Base-by-base conservation (phyloP, 2,888 invertebrate genomes). In the Drosophila algonquin region DNA sequence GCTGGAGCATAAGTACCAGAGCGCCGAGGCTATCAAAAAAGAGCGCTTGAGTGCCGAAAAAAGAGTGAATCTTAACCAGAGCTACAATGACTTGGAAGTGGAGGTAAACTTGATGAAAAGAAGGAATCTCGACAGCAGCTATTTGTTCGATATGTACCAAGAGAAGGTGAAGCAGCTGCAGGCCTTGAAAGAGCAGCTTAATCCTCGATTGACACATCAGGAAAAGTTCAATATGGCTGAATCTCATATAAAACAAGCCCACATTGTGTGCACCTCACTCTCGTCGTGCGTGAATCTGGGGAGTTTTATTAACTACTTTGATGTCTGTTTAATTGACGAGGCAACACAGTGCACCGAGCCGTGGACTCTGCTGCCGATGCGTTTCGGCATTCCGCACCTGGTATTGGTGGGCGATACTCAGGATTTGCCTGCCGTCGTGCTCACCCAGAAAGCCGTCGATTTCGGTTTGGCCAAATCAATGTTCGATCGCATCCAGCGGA, bases 311-410 rank as follows among this genome's bases (percentile, higher is more conserved):
- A 79, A 85, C 51, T 89, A 89, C 56, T 93, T 94, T 63, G 94
- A 94, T 55, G 93, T 95, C 65, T 97, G 97, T 82, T 95, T 97
- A 59, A 94, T 97, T 59, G 97, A 97, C 92, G 97, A 98, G 93
- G 97, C 98, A 21, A 96, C 97, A 0, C 97, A 97, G 90, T 96
- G 96, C 76, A 95, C 94, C 45, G 98, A 98, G 91, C 95, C 96
- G 1, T 97, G 97, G 92, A 94, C 95, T 2, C 92, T 98, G 74
- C 94, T 97, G 75, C 98, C 98, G 0, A 93, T 98, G 51, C 94
- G 95, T 88, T 94, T 97, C 73, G 95, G 95, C 59, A 94, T 97
- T 5, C 94, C 94, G 52, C 95, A 95, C 58, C 92, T 98, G 54
- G 94, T 98, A 47, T 93, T 98, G 73, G 96, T 98, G 35, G 98